These are phyloP conservation scores for Chaetoderma sp. DNA, from an alignment of 2,888 invertebrate genomes.

Conservation along the genomic window DNA sequence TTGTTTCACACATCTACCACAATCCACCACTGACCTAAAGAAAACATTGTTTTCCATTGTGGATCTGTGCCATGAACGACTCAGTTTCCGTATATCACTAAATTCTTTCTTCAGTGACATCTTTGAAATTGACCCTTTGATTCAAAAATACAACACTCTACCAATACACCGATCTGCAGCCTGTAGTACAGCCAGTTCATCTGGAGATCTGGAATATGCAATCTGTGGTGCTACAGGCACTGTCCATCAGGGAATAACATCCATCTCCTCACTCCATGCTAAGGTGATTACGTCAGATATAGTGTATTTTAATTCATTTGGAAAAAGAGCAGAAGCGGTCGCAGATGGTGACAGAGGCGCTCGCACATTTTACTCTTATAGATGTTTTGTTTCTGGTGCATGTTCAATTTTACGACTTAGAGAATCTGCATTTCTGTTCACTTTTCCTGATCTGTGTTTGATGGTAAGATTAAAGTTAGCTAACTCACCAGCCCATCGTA, in stretches of 20 bases:
- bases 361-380: too few species aligned
- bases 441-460: too few species aligned
- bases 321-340: too few species aligned
- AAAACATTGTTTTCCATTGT: not conserved
- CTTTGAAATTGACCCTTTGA: too few species aligned
- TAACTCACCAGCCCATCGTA: constrained; percentile 27
- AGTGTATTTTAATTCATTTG: not conserved
- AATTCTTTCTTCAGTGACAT: not conserved
- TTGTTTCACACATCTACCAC: not conserved
- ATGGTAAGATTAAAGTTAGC: constrained; percentile 25
- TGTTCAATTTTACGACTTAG: not conserved
- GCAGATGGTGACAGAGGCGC: too few species aligned
- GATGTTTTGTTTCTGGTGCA: not conserved
- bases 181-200: too few species aligned
- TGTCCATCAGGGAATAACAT: not conserved
- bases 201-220: too few species aligned
- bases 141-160: too few species aligned
- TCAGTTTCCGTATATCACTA: not conserved
- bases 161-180: too few species aligned
- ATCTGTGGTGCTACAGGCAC: too few species aligned
- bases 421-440: constrained; percentile 17
- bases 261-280: too few species aligned
- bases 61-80: not conserved
- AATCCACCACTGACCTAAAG: not conserved
- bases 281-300: not conserved